Evolutionary conservation across 2,113 vertebrate species (phyloP), one percentile per base, ranked within the genome.

Genomic region (Triplophysa tibetana): DNA sequence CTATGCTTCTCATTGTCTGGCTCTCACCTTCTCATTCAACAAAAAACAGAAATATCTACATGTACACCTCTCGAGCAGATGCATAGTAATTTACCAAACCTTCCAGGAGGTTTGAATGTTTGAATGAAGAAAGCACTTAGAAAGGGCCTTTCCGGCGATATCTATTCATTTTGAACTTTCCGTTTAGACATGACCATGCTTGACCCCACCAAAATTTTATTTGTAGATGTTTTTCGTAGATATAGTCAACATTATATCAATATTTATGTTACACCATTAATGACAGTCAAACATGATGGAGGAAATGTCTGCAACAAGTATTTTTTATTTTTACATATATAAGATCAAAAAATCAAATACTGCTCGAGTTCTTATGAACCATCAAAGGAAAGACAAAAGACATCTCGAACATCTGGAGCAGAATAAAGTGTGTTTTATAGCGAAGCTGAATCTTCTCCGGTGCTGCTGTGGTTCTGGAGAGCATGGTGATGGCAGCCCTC

Each of bases 401-500:
- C 63, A 41, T 80, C 66, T 62, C 8, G 12, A 83, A 67, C 24
- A 64, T 63, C 56, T 54, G 76, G 41, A 45, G 41, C 41, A 69
- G 45, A 79, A 75, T 69, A 63, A 68, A 70, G 69, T 68, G 26
- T 72, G 58, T 67, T 75, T 84, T 81, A 54, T 70, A 69, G 62
- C 3, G 41, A 70, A 72, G 33, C 69, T 3, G 60, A n/a, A 64
- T 83, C 45, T 84, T 69, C 52, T 67, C 29, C 64, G 60, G 38
- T 52, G 69, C 48, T 63, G 78, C 41, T 78, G 64, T 79, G 76
- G 75, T 79, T 81, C 61, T 69, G 63, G 79, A 73, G 70, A 61
- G 33, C 74, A 67, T 14, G 23, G 21, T 54, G 24, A 75, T 75
- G 79, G 75, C 75, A 78, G 69, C 21, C n/a, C 66, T 74, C 76